A percentile compares a stretch with the other conserved stretches of the same genome.
Evolutionary conservation across 2,113 vertebrate genomes (phyloP).

Genomic region (Phalacrocorax brasilianus): DNA sequence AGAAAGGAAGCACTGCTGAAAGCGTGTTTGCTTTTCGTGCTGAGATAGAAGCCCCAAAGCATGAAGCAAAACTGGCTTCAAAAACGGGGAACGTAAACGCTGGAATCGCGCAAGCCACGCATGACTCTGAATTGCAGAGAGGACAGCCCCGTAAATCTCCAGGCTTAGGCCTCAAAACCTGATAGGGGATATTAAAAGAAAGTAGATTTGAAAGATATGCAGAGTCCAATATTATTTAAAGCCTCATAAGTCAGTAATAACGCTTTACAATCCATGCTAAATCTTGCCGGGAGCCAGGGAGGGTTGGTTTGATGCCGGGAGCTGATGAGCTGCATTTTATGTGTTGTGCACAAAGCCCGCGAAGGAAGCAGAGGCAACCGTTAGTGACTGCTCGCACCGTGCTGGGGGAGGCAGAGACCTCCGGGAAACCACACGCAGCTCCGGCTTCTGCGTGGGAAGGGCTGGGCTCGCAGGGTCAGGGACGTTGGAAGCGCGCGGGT

Average conservation of each 20-base stretch:
- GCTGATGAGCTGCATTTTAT: neutral
- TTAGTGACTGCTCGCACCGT: accelerated
- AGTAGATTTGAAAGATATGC: conserved; percentile 41
- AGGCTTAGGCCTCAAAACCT: conserved; percentile 35
- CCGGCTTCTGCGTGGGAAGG: neutral
- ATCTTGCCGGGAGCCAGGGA: neutral
- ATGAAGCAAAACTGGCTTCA: neutral
- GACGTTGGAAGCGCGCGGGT: neutral
- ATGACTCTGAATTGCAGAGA: accelerated
- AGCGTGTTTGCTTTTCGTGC: neutral
- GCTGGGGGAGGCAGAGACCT: neutral
- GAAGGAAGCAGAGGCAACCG: neutral
- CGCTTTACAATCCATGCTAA: conserved; percentile 6
- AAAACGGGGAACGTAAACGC: accelerated
- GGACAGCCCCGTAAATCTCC: conserved; percentile 29
- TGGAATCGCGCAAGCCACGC: neutral
- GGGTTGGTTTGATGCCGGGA: neutral
- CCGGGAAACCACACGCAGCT: neutral
- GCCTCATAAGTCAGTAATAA: conserved; percentile 47
- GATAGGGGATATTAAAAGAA: neutral
- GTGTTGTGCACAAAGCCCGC: neutral
- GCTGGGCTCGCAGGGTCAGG: accelerated
- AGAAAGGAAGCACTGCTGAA: neutral
- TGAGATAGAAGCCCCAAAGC: neutral
- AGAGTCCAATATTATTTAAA: conserved; percentile 51